These are phyloP conservation scores for Pollenia amentaria DNA, from an alignment of 2,888 invertebrate species.

Conservation along the genomic window DNA sequence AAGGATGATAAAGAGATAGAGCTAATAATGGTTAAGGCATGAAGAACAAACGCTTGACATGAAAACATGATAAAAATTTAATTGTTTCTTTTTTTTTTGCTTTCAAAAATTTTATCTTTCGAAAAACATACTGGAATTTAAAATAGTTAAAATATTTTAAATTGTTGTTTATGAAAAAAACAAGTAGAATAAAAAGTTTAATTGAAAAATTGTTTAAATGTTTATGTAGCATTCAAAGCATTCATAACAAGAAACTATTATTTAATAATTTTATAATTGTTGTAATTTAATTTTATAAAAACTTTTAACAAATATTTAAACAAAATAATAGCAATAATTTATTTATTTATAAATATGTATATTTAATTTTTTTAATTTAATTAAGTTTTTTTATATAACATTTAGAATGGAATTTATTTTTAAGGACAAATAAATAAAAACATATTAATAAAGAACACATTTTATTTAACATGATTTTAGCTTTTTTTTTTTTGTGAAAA, in stretches of 20 bases:
- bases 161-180: constrained; percentile 63
- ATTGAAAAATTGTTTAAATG: constrained; percentile 58
- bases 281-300: constrained; percentile 35
- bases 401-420: constrained; percentile 53
- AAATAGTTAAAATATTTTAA: constrained; percentile 39
- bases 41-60: constrained; percentile 76
- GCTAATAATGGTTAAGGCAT: constrained; percentile 75
- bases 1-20: constrained; percentile 75
- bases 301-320: constrained; percentile 54
- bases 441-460: constrained; percentile 57
- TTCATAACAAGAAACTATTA: constrained; percentile 72
- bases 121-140: not conserved
- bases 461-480: constrained; percentile 25
- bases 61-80: constrained; percentile 55
- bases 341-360: constrained; percentile 16
- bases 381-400: constrained; percentile 45
- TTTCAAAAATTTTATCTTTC: constrained; percentile 26
- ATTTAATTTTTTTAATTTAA: constrained; percentile 6
- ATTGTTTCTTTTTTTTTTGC: constrained; percentile 24
- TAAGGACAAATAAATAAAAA: constrained; percentile 18
- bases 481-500: not conserved
- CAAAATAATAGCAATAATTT: constrained; percentile 55
- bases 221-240: constrained; percentile 76
- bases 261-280: constrained; percentile 41
- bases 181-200: constrained; percentile 70